Base-by-base conservation (phyloP, 2,113 vertebrate genomes). In the Hiodon tergisus region DNA sequence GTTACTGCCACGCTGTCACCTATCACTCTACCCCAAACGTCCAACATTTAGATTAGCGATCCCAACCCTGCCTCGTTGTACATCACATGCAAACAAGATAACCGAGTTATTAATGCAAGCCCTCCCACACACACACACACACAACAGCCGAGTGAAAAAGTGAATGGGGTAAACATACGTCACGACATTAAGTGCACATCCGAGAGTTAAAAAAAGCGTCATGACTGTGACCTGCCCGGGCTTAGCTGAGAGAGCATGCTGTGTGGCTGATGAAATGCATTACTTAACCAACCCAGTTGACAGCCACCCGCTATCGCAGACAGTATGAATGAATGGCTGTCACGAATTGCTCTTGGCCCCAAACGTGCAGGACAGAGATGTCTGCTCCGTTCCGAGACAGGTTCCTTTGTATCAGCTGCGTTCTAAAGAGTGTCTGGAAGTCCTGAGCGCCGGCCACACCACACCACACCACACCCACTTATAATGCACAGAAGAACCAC, bases 321-420 rank as follows among this genome's bases (percentile, higher is more conserved):
- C 10, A 4, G 9, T n/a, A 62, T 68, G 57, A 51, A 76, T 69
- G 51, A 52, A 61, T 54, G 66, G 66, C 58, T 58, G 54, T 60
- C 54, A 51, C 52, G 11, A 52, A 48, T 67, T 16, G 61, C 66
- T 75, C 65, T 75, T 67, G 57, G 48, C 73, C 66, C 46, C 66
- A 75, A 54, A 75, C 53, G 48, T 55, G 62, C 52, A 55, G 62
- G 31, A 66, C 52, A 74, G 54, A 73, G 51, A 69, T 69, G 67
- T 54, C 67, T 54, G 48, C 9, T 73, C 16, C 61, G 54, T 46
- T 62, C 16, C 16, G 5, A 52, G 11, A 53, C 72, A n/a, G 51
- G 55, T 46, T 10, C n/a, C 17, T n/a, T 54, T 6, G 52, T 54
- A 58, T 54, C 61, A 16, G 5, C 69, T 46, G 4, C 8, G 17